phyloP scores from a whole-genome alignment of 1,140 invertebrate species.

The Tetragonula clypearis region DNA sequence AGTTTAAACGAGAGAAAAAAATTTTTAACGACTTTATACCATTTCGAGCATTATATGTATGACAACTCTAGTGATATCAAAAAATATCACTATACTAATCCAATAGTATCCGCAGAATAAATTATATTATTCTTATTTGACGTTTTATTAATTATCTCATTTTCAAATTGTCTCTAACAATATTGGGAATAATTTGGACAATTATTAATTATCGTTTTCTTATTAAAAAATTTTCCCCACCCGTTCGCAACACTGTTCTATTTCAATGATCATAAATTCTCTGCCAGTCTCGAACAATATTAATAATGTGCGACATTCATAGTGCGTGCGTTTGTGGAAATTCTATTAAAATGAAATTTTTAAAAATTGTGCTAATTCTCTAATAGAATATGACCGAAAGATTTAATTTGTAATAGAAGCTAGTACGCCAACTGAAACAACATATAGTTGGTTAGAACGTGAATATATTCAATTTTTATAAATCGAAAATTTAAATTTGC shows the following conservation, averaged over 20 bases:
- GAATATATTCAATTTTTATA: conserved; percentile 4
- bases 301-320: neutral
- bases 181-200: neutral
- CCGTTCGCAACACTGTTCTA: neutral
- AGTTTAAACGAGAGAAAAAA: neutral
- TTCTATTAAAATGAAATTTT: neutral
- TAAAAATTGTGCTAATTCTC: neutral
- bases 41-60: neutral
- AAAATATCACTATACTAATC: neutral
- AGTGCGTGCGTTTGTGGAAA: neutral
- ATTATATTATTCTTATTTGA: neutral
- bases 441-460: neutral
- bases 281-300: neutral
- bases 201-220: neutral
- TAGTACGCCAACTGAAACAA: neutral
- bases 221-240: neutral
- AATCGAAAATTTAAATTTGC: neutral
- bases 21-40: neutral
- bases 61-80: neutral
- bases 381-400: neutral
- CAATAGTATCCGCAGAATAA: neutral
- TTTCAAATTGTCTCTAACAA: neutral
- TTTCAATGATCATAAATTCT: neutral
- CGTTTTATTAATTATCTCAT: neutral
- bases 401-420: neutral